These are phyloP conservation scores for Dipodomys merriami DNA, from an alignment of 2,113 vertebrate genomes.

Conservation along the genomic window DNA sequence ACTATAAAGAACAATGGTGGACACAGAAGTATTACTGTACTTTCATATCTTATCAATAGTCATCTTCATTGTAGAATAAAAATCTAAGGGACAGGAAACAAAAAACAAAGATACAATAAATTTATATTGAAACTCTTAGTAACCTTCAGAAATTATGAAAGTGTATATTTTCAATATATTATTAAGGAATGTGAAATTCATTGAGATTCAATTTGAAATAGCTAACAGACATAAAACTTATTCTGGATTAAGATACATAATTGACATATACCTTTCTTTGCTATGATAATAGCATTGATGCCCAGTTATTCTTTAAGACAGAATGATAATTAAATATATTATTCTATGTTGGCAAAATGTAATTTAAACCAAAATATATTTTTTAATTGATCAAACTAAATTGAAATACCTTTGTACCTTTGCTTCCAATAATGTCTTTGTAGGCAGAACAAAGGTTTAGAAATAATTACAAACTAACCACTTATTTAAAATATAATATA, in stretches of 20 bases:
- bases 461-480: not conserved
- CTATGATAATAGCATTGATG: not conserved
- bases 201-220: slow-evolving; percentile 13
- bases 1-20: not conserved
- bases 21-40: not conserved
- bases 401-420: not conserved
- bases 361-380: not conserved
- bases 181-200: slow-evolving; percentile 39
- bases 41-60: not conserved
- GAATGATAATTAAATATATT: not conserved
- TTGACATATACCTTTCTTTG: not conserved
- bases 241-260: slow-evolving; percentile 3
- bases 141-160: not conserved
- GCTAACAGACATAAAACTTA: slow-evolving; percentile 9
- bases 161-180: not conserved
- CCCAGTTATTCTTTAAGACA: not conserved
- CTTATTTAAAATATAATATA: not conserved
- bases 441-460: not conserved
- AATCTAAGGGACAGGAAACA: not conserved
- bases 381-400: not conserved
- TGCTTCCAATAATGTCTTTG: not conserved
- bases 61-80: not conserved
- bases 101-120: not conserved
- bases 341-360: not conserved
- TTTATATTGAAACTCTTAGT: not conserved